Evolutionary conservation across 2,113 vertebrate genomes (phyloP), one percentile per base, ranked within the genome.

Genomic region (Notarius lentiginosus): DNA sequence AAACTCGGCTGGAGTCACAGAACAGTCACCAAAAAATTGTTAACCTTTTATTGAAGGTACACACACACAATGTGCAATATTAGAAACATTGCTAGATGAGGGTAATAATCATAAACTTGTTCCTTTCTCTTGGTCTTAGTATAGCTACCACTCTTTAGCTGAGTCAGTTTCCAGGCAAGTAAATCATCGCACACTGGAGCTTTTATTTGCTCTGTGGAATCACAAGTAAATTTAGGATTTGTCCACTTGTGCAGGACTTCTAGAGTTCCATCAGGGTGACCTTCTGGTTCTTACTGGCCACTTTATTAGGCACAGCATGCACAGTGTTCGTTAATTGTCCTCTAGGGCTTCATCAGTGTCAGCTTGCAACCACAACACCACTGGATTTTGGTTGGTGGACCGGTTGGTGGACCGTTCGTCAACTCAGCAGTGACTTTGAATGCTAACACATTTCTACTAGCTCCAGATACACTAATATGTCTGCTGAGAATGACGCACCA

Each of bases 331-430:
- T 41, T 80, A 58, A 58, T 60, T 34, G 55, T 80, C 77, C 27
- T 58, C 27, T 34, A 60, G 77, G 53, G 55, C 27, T 79, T 56
- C 53, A 79, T 80, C 27, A 41, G 55, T 80, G 55, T 80, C 77
- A 34, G 53, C 60, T 20, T 58, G 77, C 53, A 34, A 60, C 55
- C 77, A 34, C 27, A 58, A 34, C 27, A 18, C 55, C 27, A 58
- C 55, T 80, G 77, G 55, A 34, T 80, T 80, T 34, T 80, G 17
- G 8, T 8, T 80, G 77, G 77, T 34, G 55, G n/a, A 58, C 55
- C 4, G 8, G 8, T 7, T 79, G 77, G 77, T 34, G 55, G n/a
- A 58, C 53, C 1, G 17, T 60, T 58, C 30, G 0, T 30, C 17
- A 34, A 34, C 17, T 8, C 55, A 58, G 14, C 55, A 79, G 17